Evolutionary conservation across 2,888 invertebrate genomes (phyloP), one percentile per base, ranked within the genome.

Genomic region (Dolomedes plantarius): DNA sequence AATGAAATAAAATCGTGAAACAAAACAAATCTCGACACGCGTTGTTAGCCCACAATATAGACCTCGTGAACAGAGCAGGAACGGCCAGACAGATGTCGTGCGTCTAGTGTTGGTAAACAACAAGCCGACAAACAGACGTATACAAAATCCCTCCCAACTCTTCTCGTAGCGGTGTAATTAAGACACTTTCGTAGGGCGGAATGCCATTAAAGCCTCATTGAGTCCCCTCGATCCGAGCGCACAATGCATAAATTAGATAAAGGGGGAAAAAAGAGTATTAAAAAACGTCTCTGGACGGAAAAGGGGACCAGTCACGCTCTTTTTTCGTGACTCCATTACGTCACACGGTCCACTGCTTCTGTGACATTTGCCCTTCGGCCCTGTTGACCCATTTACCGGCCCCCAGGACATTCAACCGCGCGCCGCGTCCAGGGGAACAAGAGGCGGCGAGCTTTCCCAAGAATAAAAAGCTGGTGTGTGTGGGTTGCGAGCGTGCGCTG

Each of bases 311-410:
- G 82, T 82, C 82, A 82, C 82, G 82, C 76, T 71, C 39, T 78
- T 62, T 67, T 78, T 78, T 74, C 77, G 76, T 73, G 77, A 72
- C 83, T 83, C 50, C 83, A 83, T 83, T 83, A 77, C 83, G 83
- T 83, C 83, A 83, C 77, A 83, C 83, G 83, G 83, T 83, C 83
- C 83, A 83, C 56, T 83, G 83, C 71, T 83, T 83, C 75, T 23
- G 77, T 73, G 75, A 83, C 83, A 83, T 83, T 83, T 83, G 83
- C 83, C 83, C 83, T 83, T 83, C 83, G 83, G 77, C 83, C 83
- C 77, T 46, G 83, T 71, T 83, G 83, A 76, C 77, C 83, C 83
- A 83, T 32, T 83, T 83, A 41, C 73, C 27, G 32, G 65, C 65
- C 65, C 65, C 56, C 23, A 56, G 56, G 56, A 56, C 56, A 56